phyloP scores from a whole-genome alignment of 2,888 invertebrate species.

The Zygaena filipendulae region DNA sequence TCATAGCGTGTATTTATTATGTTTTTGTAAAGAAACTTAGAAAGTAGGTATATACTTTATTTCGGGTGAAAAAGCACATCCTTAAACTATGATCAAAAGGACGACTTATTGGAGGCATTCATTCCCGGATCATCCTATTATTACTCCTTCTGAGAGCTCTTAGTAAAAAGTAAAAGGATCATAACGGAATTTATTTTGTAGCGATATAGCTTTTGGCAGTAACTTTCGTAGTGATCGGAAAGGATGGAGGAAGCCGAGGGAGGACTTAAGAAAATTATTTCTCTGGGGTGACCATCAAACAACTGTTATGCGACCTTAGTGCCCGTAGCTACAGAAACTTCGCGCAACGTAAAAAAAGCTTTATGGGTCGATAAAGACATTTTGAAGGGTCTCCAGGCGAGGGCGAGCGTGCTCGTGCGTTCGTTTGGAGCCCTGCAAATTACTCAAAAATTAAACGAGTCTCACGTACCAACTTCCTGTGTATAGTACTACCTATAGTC shows the following conservation, averaged over 20 bases:
- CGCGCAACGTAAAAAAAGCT: conserved; percentile 55
- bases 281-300: conserved; percentile 56
- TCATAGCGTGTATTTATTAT: too few species aligned
- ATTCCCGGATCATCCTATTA: conserved; percentile 54
- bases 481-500: too few species aligned
- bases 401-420: conserved; percentile 27
- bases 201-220: too few species aligned
- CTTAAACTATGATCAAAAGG: conserved; percentile 33
- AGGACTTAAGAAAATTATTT: conserved; percentile 54
- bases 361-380: conserved; percentile 60
- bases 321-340: conserved; percentile 49
- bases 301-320: too few species aligned
- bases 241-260: conserved; percentile 34
- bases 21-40: too few species aligned
- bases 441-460: too few species aligned
- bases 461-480: too few species aligned
- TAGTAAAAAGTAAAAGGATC: conserved; percentile 52
- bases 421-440: too few species aligned
- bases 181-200: conserved; percentile 57
- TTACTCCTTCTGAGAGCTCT: conserved; percentile 40
- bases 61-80: too few species aligned
- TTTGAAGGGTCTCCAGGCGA: conserved; percentile 47
- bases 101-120: conserved; percentile 49
- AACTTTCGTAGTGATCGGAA: conserved; percentile 44
- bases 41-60: too few species aligned